These are phyloP conservation scores for Vulpes vulpes DNA, from an alignment of 2,113 vertebrate species.

Conservation along the genomic window DNA sequence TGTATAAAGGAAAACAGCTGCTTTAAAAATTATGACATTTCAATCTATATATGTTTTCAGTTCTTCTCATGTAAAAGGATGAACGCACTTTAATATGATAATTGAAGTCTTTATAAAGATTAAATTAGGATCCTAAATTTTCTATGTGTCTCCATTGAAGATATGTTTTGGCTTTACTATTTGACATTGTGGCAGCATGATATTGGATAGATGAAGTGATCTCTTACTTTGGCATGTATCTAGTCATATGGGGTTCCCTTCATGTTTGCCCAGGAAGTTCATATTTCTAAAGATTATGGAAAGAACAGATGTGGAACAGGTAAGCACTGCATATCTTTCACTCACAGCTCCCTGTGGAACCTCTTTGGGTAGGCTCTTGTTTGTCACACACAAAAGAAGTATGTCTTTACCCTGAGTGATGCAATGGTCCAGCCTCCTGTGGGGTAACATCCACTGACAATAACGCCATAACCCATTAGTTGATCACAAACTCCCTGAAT, in stretches of 20 bases:
- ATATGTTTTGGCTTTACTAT: not conserved
- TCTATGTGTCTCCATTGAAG: not conserved
- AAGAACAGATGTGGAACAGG: slow-evolving; percentile 46
- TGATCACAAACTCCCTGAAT: slow-evolving; percentile 74
- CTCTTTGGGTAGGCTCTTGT: slow-evolving; percentile 72
- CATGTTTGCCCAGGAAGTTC: not conserved
- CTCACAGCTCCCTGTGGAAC: slow-evolving; percentile 57
- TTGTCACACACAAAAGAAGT: slow-evolving; percentile 59
- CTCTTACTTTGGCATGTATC: not conserved
- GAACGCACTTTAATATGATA: not conserved
- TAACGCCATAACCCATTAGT: slow-evolving; percentile 78
- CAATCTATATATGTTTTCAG: not conserved
- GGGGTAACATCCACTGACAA: slow-evolving; percentile 78
- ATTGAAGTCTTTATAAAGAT: slow-evolving; percentile 28
- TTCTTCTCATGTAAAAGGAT: slow-evolving; percentile 32
- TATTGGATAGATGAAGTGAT: not conserved
- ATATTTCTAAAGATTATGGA: slow-evolving; percentile 5
- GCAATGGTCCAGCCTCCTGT: slow-evolving; percentile 82
- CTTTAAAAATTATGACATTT: slow-evolving; percentile 36
- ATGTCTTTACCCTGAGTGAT: slow-evolving; percentile 82
- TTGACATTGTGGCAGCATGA: not conserved
- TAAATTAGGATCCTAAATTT: slow-evolving; percentile 28
- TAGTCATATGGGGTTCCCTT: slow-evolving; percentile 57
- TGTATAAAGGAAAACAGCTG: not conserved
- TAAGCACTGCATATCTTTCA: not conserved